Evolutionary conservation across 1,140 invertebrate species (phyloP), one percentile per base, ranked within the genome.

Genomic region (Anastrepha obliqua): DNA sequence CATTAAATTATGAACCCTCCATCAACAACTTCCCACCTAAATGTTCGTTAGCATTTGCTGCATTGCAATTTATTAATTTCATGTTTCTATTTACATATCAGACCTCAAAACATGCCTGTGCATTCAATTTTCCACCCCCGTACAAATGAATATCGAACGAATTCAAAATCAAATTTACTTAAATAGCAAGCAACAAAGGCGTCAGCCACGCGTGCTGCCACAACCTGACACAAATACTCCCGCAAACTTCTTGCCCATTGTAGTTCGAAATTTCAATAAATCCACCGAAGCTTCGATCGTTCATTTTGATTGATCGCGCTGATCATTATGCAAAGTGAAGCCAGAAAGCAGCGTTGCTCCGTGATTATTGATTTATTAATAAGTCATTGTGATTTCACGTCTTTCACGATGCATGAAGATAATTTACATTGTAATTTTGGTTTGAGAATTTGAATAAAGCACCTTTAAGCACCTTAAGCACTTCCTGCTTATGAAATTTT

Each of bases 31-130:
- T 55, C 8, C 47, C 47, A 55, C 9, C 44, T 51, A 55, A 55
- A 81, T 81, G 74, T 55, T 81, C 44, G 74, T 81, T 81, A 81
- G 55, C 47, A 81, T 81, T 81, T 81, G 47, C 8, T 81, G 74
- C 51, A 4, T 81, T 81, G 74, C n/a, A 9, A 58, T 55, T 81
- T 55, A 81, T 81, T 81, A 81, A 81, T 81, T 81, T 81, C 11
- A 81, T 58, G 74, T 15, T 9, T 29, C 17, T 81, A 13, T 42
- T 81, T 81, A 0, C 55, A 55, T 55, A 17, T 81, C 55, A 6
- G 51, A 3, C 15, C 13, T 55, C 47, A 81, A 81, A 81, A n/a
- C 47, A 42, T 15, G 2, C 51, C 70, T 78, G 9, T 55, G 47
- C n/a, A 20, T 15, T 44, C 67, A 15, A 47, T 15, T 74, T 74